These are phyloP conservation scores for Deroptyus accipitrinus DNA, from an alignment of 2,113 vertebrate species.

Conservation along the genomic window DNA sequence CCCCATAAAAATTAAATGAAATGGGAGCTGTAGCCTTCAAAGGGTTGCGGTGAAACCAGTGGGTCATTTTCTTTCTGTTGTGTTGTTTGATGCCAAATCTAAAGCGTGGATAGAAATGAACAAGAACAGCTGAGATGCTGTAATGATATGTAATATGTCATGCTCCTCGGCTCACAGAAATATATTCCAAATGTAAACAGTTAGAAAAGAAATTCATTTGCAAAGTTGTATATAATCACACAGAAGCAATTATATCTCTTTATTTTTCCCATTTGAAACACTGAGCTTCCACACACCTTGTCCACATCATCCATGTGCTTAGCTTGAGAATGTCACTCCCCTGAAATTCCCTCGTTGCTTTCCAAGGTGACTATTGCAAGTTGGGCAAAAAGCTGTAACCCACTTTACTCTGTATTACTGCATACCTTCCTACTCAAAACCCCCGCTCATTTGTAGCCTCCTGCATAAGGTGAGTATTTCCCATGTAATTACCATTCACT, in stretches of 20 bases:
- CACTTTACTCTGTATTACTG: neutral
- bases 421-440: neutral
- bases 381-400: neutral
- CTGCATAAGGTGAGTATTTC: neutral
- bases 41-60: constrained; percentile 99
- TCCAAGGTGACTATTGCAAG: neutral
- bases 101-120: neutral
- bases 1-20: constrained; percentile 91
- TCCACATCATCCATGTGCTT: neutral
- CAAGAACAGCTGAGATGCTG: neutral
- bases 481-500: neutral
- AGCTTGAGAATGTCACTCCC: neutral
- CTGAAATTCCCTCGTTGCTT: neutral
- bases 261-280: neutral
- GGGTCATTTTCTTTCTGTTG: constrained; percentile 83
- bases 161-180: neutral
- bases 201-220: neutral
- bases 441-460: rapidly evolving
- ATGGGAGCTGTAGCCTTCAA: constrained; percentile 94
- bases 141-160: neutral
- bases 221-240: neutral
- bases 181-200: neutral
- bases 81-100: neutral
- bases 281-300: neutral
- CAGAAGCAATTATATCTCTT: neutral